Evolutionary conservation across 1,140 invertebrate species (phyloP).

Genomic region (Steinernema feltiae): DNA sequence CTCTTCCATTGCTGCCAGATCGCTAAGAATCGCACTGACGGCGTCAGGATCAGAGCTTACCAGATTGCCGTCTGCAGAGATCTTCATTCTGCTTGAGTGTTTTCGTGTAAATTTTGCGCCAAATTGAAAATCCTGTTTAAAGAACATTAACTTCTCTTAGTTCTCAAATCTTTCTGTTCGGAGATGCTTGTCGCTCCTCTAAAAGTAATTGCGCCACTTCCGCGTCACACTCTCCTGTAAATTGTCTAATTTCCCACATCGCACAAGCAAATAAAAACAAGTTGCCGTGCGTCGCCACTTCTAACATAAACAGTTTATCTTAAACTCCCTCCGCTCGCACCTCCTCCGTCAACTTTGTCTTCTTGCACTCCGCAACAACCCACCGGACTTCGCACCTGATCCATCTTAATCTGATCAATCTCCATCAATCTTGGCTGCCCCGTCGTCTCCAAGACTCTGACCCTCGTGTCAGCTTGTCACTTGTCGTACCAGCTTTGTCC

Average conservation of each 20-base stretch:
- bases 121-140: too few relatives aligned
- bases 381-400: background rate
- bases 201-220: background rate
- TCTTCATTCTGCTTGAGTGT: too few relatives aligned
- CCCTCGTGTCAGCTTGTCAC: too few relatives aligned
- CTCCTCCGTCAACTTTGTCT: background rate
- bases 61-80: too few relatives aligned
- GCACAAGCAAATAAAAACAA: constrained; percentile 9
- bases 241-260: background rate
- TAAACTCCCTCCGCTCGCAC: background rate
- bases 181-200: background rate
- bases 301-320: background rate
- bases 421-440: background rate
- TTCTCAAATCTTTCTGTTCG: background rate
- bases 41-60: too few relatives aligned
- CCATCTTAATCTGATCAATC: constrained; percentile 11
- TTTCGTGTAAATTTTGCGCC: too few relatives aligned
- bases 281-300: background rate
- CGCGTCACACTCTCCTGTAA: background rate
- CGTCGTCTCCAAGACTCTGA: background rate
- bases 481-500: background rate
- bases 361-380: background rate
- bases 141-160: too few relatives aligned
- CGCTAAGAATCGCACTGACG: too few relatives aligned
- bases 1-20: too few relatives aligned